Percentiles rank a stretch among this genome's conserved stretches.
Conservation (phyloP, 2,797 vertebrate genomes). For the Acanthis flammea region DNA sequence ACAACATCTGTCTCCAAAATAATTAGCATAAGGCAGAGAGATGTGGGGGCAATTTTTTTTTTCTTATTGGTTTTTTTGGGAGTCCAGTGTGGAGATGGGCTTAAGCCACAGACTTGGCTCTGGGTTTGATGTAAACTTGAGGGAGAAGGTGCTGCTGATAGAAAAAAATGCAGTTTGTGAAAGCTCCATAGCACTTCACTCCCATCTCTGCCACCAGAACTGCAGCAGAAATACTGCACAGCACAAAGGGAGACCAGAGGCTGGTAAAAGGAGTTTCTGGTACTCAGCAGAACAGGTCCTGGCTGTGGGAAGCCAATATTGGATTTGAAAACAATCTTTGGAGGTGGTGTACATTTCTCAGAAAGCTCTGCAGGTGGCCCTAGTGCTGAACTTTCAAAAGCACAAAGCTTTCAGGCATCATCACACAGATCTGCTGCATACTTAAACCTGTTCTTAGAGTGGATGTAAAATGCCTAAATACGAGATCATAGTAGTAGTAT, state of each 20-base stretch:
- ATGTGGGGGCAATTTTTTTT: accelerated
- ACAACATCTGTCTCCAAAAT: background rate
- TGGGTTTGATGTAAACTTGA: background rate
- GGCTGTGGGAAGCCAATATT: background rate
- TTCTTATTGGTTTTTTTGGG: background rate
- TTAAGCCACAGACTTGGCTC: background rate
- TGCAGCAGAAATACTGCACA: background rate
- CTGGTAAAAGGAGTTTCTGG: background rate
- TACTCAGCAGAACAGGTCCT: background rate
- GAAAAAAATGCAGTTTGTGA: background rate
- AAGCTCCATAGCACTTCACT: background rate
- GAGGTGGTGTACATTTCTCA: background rate
- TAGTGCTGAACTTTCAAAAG: background rate
- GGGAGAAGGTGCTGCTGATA: background rate
- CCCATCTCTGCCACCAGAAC: background rate
- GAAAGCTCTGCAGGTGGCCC: constrained; percentile 41
- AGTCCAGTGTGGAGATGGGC: background rate
- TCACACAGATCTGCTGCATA: background rate
- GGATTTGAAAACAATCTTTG: constrained; percentile 4
- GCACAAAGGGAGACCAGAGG: background rate
- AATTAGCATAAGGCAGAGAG: background rate
- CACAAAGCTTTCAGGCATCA: background rate
- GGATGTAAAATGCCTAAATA: background rate
- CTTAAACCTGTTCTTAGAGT: background rate
- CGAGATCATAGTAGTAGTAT: background rate